Base-by-base conservation (phyloP, 2,113 vertebrate species). In the Penelope pileata region DNA sequence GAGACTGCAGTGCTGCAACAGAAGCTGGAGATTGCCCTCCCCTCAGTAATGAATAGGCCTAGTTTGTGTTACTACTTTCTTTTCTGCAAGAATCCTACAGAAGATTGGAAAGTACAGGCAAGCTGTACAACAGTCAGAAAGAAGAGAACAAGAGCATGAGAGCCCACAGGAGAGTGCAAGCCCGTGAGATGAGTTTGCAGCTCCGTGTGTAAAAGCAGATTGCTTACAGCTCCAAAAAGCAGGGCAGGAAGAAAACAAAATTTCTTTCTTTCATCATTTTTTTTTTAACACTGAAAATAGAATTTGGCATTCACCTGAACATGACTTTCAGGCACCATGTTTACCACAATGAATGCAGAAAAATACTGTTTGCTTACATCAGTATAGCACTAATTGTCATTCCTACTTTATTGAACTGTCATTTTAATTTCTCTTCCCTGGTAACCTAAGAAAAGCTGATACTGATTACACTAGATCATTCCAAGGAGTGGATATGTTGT, bases 231-330 rank as follows among this genome's bases (percentile, higher is more conserved):
- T 67, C 16, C 56, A 62, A 67, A 66, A 70, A 24, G 3, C 51
- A 27, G 1, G 0, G 13, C 38, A 19, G 43, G 7, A 45, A 12
- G 19, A 45, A 32, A 62, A 81, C 0, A 1, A 34, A 27, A 50
- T 45, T 19, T 56, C 16, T 15, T 72, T 56, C 63, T 72, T 50
- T 72, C 23, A 26, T 3, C 43, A 5, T 48, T 69, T 92, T 66
- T 24, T 30, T 16, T 51, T 53, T 29, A 54, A 27, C 4, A 23
- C 3, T 9, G 16, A 80, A 70, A 54, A 40, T 53, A 66, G 27
- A 66, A 38, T 66, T 54, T 4, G 4, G 5, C 8, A 42, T 86
- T 70, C 32, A 48, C 16, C n/a, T 74, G 13, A 62, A 48, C 6
- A 19, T 4, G 30, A 67, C 30, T 83, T 78, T 59, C 67, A 40